Percentiles rank a stretch among this genome's conserved stretches.
phyloP scores from a whole-genome alignment of 2,888 invertebrate species.

The Eurytoma californica region DNA sequence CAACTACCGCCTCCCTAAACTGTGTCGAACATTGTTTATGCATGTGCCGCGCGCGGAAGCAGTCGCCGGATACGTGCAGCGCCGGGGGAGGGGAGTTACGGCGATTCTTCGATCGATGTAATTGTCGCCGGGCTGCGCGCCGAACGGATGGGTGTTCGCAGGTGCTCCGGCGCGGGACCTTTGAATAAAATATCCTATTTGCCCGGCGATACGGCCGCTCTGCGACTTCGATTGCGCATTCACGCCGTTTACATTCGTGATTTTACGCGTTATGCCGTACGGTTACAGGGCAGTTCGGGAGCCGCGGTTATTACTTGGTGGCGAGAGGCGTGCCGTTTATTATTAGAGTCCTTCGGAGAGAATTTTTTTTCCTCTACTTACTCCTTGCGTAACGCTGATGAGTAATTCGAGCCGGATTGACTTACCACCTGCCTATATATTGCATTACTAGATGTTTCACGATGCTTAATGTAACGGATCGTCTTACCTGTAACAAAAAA shows the following conservation, averaged over 20 bases:
- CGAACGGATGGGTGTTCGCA: background rate
- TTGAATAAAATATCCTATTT: slow-evolving; percentile 40
- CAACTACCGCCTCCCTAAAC: slow-evolving; percentile 43
- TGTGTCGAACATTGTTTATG: slow-evolving; percentile 51
- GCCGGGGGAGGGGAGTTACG: too few relatives aligned
- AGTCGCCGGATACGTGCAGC: slow-evolving; percentile 1
- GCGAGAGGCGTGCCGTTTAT: background rate
- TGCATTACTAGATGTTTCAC: background rate
- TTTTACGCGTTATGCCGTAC: slow-evolving; percentile 13
- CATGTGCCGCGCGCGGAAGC: slow-evolving; percentile 24
- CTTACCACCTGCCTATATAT: slow-evolving; percentile 7
- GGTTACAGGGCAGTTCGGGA: background rate
- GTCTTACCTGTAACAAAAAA: slow-evolving; percentile 47
- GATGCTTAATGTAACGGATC: background rate
- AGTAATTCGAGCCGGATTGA: slow-evolving; percentile 14
- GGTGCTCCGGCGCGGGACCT: background rate
- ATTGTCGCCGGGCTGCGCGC: slow-evolving; percentile 7
- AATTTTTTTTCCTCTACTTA: too few relatives aligned
- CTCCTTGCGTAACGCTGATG: background rate
- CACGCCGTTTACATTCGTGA: slow-evolving; percentile 17
- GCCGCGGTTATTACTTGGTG: background rate
- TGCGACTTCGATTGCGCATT: slow-evolving; percentile 13
- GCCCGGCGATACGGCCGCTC: slow-evolving; percentile 3
- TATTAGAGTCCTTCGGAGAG: too few relatives aligned
- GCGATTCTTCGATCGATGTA: slow-evolving; percentile 42